A percentile compares a stretch with the other conserved stretches of the same genome.
These are phyloP conservation scores for Folsomia candida DNA, from an alignment of 2,888 invertebrate genomes.

Conservation along the genomic window DNA sequence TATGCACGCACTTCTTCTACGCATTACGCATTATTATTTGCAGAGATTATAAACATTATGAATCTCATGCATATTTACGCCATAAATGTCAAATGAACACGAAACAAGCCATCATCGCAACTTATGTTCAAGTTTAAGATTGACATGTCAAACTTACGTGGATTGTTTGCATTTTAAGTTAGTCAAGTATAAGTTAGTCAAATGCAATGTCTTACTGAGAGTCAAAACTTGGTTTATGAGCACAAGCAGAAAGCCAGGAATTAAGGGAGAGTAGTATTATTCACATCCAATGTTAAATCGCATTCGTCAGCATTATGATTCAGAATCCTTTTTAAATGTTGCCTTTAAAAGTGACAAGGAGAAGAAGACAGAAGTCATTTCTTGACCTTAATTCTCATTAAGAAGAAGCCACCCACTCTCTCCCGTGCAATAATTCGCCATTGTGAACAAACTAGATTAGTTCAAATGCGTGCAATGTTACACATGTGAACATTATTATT, in stretches of 20 bases:
- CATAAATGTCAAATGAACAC: not conserved
- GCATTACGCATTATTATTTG: not conserved
- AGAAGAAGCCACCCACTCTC: not conserved
- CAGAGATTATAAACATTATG: not conserved
- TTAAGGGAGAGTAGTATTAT: too few relatives aligned
- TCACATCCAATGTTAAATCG: too few relatives aligned
- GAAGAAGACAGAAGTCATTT: not conserved
- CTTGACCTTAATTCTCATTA: not conserved
- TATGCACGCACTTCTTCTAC: too few relatives aligned
- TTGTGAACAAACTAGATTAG: not conserved
- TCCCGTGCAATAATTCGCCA: not conserved
- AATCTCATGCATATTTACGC: not conserved
- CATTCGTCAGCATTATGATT: not conserved
- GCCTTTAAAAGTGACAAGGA: not conserved
- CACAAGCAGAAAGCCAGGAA: too few relatives aligned
- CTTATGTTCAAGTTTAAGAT: not conserved
- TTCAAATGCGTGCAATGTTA: too few relatives aligned
- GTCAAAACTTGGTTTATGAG: too few relatives aligned
- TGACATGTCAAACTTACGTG: not conserved
- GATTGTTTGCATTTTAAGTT: not conserved
- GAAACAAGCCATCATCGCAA: not conserved
- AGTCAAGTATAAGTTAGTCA: not conserved
- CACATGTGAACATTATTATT: too few relatives aligned
- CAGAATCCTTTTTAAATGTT: not conserved
- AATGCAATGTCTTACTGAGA: not conserved